These are phyloP conservation scores for Augochlora pura DNA, from an alignment of 1,140 invertebrate genomes.

Conservation along the genomic window DNA sequence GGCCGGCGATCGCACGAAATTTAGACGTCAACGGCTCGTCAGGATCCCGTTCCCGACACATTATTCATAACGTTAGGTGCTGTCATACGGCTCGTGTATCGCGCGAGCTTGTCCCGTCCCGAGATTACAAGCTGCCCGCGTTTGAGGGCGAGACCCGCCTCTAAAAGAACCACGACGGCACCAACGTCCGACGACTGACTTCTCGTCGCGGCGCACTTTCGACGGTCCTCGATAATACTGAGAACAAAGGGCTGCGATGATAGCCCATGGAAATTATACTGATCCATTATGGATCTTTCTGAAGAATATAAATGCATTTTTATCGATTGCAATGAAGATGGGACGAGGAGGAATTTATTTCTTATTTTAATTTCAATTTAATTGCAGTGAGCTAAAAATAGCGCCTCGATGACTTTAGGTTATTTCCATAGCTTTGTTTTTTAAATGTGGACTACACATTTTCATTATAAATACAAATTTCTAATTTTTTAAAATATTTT, in stretches of 20 bases:
- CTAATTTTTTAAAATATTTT: too few species aligned
- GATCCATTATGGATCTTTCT: too few species aligned
- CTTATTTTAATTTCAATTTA: too few species aligned
- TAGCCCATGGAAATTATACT: too few species aligned
- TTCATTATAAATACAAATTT: too few species aligned
- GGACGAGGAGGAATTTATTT: too few species aligned
- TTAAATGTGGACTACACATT: too few species aligned
- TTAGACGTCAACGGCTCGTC: conserved; percentile 46
- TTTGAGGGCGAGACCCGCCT: conserved; percentile 1
- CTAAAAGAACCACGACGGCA: conserved; percentile 29
- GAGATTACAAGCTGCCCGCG: conserved; percentile 42
- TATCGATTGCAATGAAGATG: too few species aligned
- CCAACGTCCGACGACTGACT: background rate
- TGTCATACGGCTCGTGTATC: conserved; percentile 30
- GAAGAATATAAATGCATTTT: too few species aligned
- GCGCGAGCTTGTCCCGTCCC: conserved; percentile 32
- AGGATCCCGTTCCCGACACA: conserved; percentile 18
- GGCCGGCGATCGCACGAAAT: conserved; percentile 1
- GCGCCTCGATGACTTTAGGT: too few species aligned
- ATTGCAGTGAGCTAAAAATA: too few species aligned
- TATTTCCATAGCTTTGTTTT: too few species aligned
- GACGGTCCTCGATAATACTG: background rate
- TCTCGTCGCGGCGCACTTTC: background rate
- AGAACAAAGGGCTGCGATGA: background rate
- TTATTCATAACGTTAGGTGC: conserved; percentile 46